A percentile compares a stretch with the other conserved stretches of the same genome.
phyloP scores from a whole-genome alignment of 1,140 invertebrate species.

The Eulimnadia texana region DNA sequence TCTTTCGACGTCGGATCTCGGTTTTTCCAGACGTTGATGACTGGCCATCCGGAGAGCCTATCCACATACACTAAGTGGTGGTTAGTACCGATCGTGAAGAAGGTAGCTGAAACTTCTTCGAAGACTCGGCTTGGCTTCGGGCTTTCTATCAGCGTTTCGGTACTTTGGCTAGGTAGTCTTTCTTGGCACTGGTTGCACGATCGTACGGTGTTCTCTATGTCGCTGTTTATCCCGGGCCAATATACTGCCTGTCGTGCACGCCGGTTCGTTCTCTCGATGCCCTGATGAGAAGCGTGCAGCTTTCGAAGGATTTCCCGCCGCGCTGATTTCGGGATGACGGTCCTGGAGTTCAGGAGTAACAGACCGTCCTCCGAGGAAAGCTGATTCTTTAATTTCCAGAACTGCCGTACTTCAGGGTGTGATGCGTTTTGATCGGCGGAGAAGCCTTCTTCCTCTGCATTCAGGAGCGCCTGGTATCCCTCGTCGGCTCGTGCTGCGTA shows the following conservation, averaged over 20 bases:
- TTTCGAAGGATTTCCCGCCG: slow-evolving; percentile 26
- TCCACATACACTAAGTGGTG: slow-evolving; percentile 16
- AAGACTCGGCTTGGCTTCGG: slow-evolving; percentile 25
- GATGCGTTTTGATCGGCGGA: background rate
- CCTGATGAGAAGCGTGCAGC: slow-evolving; percentile 32
- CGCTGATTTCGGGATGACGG: slow-evolving; percentile 28
- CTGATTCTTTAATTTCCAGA: slow-evolving; percentile 25
- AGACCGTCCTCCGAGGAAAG: slow-evolving; percentile 25
- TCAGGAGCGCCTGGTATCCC: no score
- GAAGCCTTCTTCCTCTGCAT: background rate
- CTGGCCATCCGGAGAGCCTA: slow-evolving; percentile 12
- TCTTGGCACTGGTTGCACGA: slow-evolving; percentile 28
- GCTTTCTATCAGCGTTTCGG: slow-evolving; percentile 26
- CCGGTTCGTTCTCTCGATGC: slow-evolving; percentile 28
- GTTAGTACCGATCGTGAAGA: slow-evolving; percentile 21
- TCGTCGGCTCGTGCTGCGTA: no score
- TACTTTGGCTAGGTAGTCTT: slow-evolving; percentile 22
- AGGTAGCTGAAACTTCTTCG: slow-evolving; percentile 24
- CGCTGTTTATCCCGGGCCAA: slow-evolving; percentile 30
- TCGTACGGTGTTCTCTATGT: slow-evolving; percentile 30
- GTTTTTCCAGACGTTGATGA: background rate
- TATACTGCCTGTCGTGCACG: slow-evolving; percentile 29
- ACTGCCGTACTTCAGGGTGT: slow-evolving; percentile 20
- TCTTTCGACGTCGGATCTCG: background rate
- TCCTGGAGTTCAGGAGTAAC: slow-evolving; percentile 25